Evolutionary conservation across 1,140 invertebrate genomes (phyloP), one percentile per base, ranked within the genome.

Genomic region (Teleogryllus occipitalis): DNA sequence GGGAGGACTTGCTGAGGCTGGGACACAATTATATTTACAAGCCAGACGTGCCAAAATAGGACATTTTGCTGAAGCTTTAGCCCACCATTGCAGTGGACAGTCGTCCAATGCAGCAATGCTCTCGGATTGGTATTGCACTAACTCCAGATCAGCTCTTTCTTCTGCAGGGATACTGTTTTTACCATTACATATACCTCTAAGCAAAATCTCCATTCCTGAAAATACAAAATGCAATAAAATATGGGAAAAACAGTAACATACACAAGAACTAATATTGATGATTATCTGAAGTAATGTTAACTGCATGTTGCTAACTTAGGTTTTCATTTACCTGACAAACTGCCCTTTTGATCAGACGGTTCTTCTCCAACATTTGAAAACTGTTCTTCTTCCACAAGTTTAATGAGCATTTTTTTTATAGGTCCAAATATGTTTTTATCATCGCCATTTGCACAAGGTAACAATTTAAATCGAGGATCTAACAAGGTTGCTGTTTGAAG

Each of bases 71-170:
- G 84, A 84, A 4, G 85, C 84, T 54, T 87, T 85, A 0, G 84
- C 82, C 87, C 89, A 90, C 87, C 88, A 89, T 75, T 86, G 84
- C 15, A 90, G 80, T 2, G 89, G 88, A 82, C 88, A 89, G 72
- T 84, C 84, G 81, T 89, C 87, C 0, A 89, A 82, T 7, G 86
- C 81, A 48, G 87, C 87, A 15, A 85, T 86, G 1, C 84, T 82
- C 82, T 89, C 88, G 7, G 87, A 87, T 79, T 88, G 86, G 82
- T 89, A 90, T 22, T 89, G 88, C 0, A 85, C 85, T 7, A 89
- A 80, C 82, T 90, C 89, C 7, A 89, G 83, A 76, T 88, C 85
- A 0, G 87, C 86, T 78, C 87, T 86, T 79, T 89, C 87, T 79
- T 86, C 84, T 0, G 84, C 83, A 12, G 87, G 83, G 83, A 88